Evolutionary conservation across 1,140 invertebrate species (phyloP), one percentile per base, ranked within the genome.

Genomic region (Diorhabda sublineata): DNA sequence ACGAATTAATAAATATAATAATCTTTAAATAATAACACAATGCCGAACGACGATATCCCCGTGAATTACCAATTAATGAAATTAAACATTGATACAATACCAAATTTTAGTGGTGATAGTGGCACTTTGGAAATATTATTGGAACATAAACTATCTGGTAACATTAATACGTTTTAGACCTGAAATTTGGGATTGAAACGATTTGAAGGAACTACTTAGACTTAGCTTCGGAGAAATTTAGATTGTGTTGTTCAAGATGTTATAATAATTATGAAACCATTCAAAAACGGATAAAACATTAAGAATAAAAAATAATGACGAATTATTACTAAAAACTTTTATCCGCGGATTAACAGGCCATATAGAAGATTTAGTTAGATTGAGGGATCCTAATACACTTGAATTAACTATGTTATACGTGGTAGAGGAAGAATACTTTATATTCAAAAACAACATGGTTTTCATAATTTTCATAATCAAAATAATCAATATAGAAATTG

Each of bases 171-270:
- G 26, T 26, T 26, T 26, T 26, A 26, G 61, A 64, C 59, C 60
- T 9, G 67, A 69, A 69, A 58, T 65, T 57, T 65, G 42, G 11
- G 8, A 45, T 58, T 65, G 62, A 11, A 45, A 65, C 65, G 56
- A 5, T 45, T 42, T 69, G 2, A 69, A 69, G 57, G 4, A 69
- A 44, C 45, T 52, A 8, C 61, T 69, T 5, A 61, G 60, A 52
- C 43, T 56, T 26, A 68, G 60, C 43, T 68, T 68, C 57, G 41
- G 67, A 47, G 68, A 69, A 69, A 69, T 59, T 42, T 67, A 26
- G 66, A 67, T 44, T 67, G 66, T 47, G n/a, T 67, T 6, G 58
- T 56, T 9, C 66, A 67, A 67, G 66, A 67, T 26, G 26, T 26
- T 26, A 42, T 67, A 8, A 52, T 69, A 56, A 64, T 61, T n/a